Conservation (phyloP, 2,888 invertebrate species). For the Gonocerus acuteangulatus region DNA sequence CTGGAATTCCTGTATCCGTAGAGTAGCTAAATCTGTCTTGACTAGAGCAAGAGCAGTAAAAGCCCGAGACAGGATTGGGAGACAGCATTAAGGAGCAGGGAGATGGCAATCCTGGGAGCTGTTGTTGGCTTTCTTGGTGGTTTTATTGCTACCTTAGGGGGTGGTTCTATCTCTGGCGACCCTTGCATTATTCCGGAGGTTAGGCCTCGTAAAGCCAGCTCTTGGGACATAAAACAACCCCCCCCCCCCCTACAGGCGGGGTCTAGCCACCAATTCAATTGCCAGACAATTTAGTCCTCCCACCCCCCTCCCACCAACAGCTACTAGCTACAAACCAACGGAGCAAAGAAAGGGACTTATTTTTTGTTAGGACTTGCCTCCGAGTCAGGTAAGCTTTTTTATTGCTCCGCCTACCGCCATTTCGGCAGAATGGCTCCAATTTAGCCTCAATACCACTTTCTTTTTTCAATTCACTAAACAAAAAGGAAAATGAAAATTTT, state of each 20-base stretch:
- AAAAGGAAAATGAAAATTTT: too few species aligned
- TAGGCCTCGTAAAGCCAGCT: not conserved
- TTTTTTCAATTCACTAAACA: too few species aligned
- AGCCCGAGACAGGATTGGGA: conserved; percentile 6
- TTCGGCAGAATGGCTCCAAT: too few species aligned
- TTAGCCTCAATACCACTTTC: too few species aligned
- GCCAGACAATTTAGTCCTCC: conserved; percentile 20
- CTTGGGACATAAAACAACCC: conserved; percentile 2
- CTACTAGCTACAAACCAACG: not conserved
- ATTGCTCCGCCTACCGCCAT: not conserved
- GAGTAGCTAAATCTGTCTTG: too few species aligned
- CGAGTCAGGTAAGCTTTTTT: conserved; percentile 7
- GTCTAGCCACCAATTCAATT: conserved; percentile 11
- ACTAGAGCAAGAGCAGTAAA: not conserved
- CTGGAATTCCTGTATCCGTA: too few species aligned
- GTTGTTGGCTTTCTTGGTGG: conserved; percentile 2
- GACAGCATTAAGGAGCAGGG: conserved; percentile 18
- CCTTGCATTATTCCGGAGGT: conserved; percentile 17
- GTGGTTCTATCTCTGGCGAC: conserved; percentile 7
- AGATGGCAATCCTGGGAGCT: conserved; percentile 5
- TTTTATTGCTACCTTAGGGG: conserved; percentile 22
- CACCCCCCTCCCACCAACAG: not conserved
- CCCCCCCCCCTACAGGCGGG: not conserved
- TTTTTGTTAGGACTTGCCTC: conserved; percentile 11
- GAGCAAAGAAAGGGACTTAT: conserved; percentile 1